Evolutionary conservation across 23 tunicate species (phyloP), one percentile per base, ranked within the genome.

Genomic region (Oikopleura dioica): DNA sequence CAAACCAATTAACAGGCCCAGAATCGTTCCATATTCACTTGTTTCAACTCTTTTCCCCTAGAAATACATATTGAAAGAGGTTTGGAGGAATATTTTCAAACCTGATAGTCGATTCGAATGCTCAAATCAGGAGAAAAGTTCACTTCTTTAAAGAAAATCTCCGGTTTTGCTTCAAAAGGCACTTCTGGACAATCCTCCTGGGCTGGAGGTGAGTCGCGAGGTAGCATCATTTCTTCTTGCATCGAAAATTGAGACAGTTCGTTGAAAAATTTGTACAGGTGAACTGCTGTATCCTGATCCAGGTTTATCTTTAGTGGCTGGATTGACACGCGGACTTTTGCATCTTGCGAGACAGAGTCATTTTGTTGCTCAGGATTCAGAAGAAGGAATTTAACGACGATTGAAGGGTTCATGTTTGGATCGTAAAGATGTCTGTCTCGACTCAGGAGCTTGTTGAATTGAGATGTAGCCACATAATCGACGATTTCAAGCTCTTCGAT

Each of bases 361-460:
- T 28, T 0, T 37, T 21, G 28, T 72, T 59, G 1, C 75, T 79
- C 35, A 12, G 72, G 72, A 31, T 63, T 23, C 5, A 63, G 33
- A 16, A 63, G 72, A 4, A 63, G 72, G 2, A 63, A 5, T 63
- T 63, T 63, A 28, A 63, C 16, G 2, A 63, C 4, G 26, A 63
- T 28, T 2, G 72, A 23, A 21, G 72, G 72, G 26, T 63, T 63
- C 26, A 28, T 21, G 72, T 63, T 63, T 31, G 72, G 72, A 2
- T 31, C 72, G 26, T 63, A 28, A 23, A 63, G 29, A 63, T 63
- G 33, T 63, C 72, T 24, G 26, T 63, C 72, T 1, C 85, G 88
- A 76, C 87, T 86, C 44, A 94, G 59, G 32, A 94, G 81, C 85
- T 94, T 94, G 81, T 94, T 94, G 58, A 94, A 86, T 38, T 76